Evolutionary conservation across 1,140 invertebrate species (phyloP).

Genomic region (Dendroctonus ponderosae): DNA sequence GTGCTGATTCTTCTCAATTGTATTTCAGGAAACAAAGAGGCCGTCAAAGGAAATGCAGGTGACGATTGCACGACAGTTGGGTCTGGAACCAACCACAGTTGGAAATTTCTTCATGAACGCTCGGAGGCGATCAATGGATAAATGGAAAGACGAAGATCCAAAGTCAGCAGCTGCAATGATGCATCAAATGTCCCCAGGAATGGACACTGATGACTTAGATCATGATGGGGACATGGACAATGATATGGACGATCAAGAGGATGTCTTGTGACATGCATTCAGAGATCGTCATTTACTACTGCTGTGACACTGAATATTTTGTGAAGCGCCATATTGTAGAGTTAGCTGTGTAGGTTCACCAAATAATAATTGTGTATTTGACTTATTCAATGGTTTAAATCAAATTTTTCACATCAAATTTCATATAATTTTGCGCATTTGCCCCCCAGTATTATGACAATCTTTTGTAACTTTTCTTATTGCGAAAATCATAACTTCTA

Average conservation of each 20-base stretch:
- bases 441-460: constrained; percentile 30
- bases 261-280: constrained; percentile 57
- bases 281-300: constrained; percentile 51
- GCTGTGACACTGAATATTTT: constrained; percentile 48
- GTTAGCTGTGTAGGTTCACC: constrained; percentile 44
- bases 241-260: constrained; percentile 50
- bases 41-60: constrained; percentile 99
- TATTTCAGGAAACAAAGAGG: constrained; percentile 93
- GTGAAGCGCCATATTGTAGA: constrained; percentile 39
- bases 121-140: constrained; percentile 90
- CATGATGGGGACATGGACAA: constrained; percentile 52
- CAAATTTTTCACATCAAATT: not conserved
- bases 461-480: constrained; percentile 24
- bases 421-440: constrained; percentile 20
- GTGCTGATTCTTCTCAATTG: no score
- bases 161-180: constrained; percentile 49
- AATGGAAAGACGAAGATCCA: constrained; percentile 92
- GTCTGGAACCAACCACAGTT: constrained; percentile 96
- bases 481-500: not conserved
- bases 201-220: constrained; percentile 52
- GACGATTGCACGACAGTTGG: constrained; percentile 96
- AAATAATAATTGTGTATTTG: constrained; percentile 42
- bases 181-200: constrained; percentile 52
- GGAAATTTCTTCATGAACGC: constrained; percentile 99
- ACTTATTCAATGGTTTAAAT: constrained; percentile 29